Evolutionary conservation across 2,797 vertebrate genomes (phyloP), one percentile per base, ranked within the genome.

Genomic region (Ceryle rudis): DNA sequence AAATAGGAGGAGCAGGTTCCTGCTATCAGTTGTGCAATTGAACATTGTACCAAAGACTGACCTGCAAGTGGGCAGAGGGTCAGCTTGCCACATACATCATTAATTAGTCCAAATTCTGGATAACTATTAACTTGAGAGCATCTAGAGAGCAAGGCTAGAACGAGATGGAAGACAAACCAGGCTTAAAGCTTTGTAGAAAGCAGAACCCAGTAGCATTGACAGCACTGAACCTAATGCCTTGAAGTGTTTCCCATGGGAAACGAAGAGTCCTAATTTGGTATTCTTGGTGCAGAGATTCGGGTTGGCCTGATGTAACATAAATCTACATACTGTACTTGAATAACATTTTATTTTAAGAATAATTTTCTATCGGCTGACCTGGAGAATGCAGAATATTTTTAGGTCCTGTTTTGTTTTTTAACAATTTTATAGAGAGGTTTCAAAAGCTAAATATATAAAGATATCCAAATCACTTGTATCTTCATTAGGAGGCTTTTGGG

Each of bases 191-290:
- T 72, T 57, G 44, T 47, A 51, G 78, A 78, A 67, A 77, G 65
- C 55, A 85, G 60, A 85, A 75, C 51, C 26, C 46, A 23, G 42
- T 6, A 60, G 41, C 65, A 31, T 5, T 57, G 72, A 41, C 64
- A 58, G 52, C 55, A 42, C 46, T 66, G 55, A 73, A 47, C 25
- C 35, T n/a, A 49, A 49, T 60, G 28, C 44, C 85, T 91, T 75
- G 11, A 58, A 81, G 37, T 18, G 20, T 60, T 96, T 95, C 82
- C 89, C 82, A 70, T 75, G 83, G 84, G 87, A 95, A 95, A 83
- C 58, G 62, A 5, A 73, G 54, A 8, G 35, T 12, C 60, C 55
- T 69, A 4, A 55, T 70, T 81, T 55, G 51, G 22, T 46, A 64
- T 84, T 81, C 41, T 37, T 67, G 58, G 54, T 67, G 69, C 65